Percentiles rank a stretch among this genome's conserved stretches.
Conservation (phyloP, 1,140 invertebrate species). For the Orchestia grillus region DNA sequence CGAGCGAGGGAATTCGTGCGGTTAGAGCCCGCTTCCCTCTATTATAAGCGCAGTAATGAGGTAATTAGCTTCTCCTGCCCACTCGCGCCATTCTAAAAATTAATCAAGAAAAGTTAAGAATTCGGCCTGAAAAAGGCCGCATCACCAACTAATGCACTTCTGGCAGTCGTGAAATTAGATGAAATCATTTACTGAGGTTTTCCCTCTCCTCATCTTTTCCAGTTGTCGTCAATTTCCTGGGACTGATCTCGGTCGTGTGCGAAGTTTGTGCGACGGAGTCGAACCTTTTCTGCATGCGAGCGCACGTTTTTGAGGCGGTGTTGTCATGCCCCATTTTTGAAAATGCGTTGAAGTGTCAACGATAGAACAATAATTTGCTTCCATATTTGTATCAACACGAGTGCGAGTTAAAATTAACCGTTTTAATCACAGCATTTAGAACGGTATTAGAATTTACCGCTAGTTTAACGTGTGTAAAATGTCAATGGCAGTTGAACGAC, state of each 20-base stretch:
- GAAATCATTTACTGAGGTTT: background rate
- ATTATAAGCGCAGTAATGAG: slow-evolving; percentile 44
- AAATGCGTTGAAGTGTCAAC: background rate
- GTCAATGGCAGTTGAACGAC: background rate
- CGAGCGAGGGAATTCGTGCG: background rate
- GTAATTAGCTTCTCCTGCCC: slow-evolving; percentile 41
- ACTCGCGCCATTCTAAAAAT: slow-evolving; percentile 30
- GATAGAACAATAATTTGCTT: background rate
- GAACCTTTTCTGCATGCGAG: background rate
- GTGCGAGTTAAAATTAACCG: background rate
- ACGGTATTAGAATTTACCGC: no score
- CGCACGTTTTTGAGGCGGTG: background rate
- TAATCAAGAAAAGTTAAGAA: slow-evolving; percentile 32
- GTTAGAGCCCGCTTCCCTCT: background rate
- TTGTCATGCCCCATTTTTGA: background rate
- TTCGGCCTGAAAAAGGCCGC: background rate
- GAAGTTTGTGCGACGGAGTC: background rate
- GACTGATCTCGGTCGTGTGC: background rate
- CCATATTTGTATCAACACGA: background rate
- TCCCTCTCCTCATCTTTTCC: background rate
- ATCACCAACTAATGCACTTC: slow-evolving; percentile 7
- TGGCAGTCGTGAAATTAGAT: background rate
- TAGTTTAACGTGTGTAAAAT: background rate
- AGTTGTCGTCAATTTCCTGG: background rate
- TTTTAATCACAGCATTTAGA: background rate